Evolutionary conservation across 2,797 vertebrate genomes (phyloP), one percentile per base, ranked within the genome.

Genomic region (Enteromius argenteus): DNA sequence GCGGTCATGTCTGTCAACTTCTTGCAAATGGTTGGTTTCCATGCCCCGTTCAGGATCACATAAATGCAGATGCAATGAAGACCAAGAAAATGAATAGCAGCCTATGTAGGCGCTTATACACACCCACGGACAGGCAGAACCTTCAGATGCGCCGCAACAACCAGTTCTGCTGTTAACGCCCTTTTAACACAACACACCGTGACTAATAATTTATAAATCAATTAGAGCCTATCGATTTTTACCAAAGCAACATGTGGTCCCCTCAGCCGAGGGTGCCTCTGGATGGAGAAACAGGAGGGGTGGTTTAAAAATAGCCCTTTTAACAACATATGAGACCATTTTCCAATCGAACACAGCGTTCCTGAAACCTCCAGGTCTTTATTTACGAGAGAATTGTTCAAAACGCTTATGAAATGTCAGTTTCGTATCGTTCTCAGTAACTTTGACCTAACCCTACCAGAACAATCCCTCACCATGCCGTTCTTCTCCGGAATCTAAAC

Each of bases 111-210:
- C 56, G 69, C 42, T 1, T 49, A 15, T 3, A 67, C 78, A 74
- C 84, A 77, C 79, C 35, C 80, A 86, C 84, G 68, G 35, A 83
- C 53, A 10, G n/a, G 10, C 64, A 78, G 15, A 67, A 27, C 4
- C 69, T 67, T 46, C 46, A 64, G 46, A 68, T 32, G 66, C 60
- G 42, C 42, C 51, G 64, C 71, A 76, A 58, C 27, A 74, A 44
- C 35, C 73, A 82, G 71, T 84, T 60, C 51, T 60, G 75, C 85
- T 84, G 81, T 81, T 78, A 72, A 78, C 82, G 72, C 79, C 72
- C 23, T 58, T 81, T 71, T 21, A 83, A 76, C 72, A 42, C 72
- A 42, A 58, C 82, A 17, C 68, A 5, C 69, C 35, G 51, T 42
- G 42, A 66, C 83, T 42, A 62, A 78, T 68, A 42, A 44, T 32